These are phyloP conservation scores for Varanus salvator DNA, from an alignment of 2,113 vertebrate species.

Conservation along the genomic window DNA sequence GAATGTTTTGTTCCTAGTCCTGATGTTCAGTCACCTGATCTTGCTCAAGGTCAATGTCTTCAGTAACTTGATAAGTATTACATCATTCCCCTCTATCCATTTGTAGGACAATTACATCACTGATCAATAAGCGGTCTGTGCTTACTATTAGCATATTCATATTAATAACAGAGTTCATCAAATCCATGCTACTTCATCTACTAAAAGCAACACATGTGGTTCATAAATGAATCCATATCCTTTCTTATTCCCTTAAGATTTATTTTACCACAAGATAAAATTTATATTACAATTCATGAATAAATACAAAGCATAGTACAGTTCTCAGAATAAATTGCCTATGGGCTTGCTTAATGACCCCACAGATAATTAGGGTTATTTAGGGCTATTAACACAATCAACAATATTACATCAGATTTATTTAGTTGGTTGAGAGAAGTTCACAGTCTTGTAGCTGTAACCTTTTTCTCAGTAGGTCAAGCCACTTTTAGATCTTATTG, in stretches of 20 bases:
- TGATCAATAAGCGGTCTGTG: slow-evolving; percentile 76
- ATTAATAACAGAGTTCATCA: not conserved
- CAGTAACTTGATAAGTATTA: slow-evolving; percentile 76
- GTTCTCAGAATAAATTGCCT: slow-evolving; percentile 12
- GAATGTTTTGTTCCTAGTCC: slow-evolving; percentile 58
- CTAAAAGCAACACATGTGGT: slow-evolving; percentile 2
- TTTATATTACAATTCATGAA: slow-evolving; percentile 14
- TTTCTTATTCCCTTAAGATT: not conserved
- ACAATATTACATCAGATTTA: not conserved
- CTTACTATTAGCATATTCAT: slow-evolving; percentile 40
- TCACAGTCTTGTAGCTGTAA: not conserved
- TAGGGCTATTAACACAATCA: slow-evolving; percentile 4
- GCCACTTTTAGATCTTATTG: not conserved
- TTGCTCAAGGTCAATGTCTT: slow-evolving; percentile 79
- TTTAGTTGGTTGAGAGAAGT: not conserved
- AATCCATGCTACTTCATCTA: slow-evolving; percentile 3
- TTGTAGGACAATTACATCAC: slow-evolving; percentile 76
- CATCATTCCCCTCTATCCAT: slow-evolving; percentile 75
- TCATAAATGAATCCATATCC: not conserved
- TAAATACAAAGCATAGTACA: slow-evolving; percentile 11
- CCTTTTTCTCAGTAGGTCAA: not conserved
- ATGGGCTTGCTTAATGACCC: slow-evolving; percentile 2
- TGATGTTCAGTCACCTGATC: slow-evolving; percentile 60
- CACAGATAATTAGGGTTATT: slow-evolving; percentile 4
- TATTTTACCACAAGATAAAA: slow-evolving; percentile 1